Conservation (phyloP, 2,113 vertebrate species). For the Hemibagrus wyckioides region DNA sequence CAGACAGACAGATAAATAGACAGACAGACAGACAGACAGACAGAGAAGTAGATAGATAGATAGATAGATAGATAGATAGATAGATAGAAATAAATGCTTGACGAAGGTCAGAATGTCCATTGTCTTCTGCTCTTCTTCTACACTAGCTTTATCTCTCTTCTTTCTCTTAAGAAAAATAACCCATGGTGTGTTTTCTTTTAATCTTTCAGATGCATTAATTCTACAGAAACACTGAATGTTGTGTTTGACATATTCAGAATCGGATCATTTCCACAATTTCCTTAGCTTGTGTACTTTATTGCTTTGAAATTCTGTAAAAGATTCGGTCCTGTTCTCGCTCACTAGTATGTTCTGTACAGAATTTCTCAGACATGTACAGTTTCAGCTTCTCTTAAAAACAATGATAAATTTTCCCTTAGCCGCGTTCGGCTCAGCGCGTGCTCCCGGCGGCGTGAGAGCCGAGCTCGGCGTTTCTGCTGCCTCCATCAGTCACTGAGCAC, state of each 20-base stretch:
- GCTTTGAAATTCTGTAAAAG: background rate
- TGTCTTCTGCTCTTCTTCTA: too few relatives aligned
- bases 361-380: background rate
- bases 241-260: background rate
- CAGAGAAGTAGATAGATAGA: too few relatives aligned
- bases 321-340: too few relatives aligned
- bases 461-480: constrained; percentile 38
- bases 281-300: background rate
- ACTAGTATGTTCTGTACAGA: background rate
- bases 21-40: too few relatives aligned
- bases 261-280: background rate
- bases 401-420: background rate
- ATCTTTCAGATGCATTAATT: background rate
- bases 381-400: background rate
- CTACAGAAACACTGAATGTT: background rate
- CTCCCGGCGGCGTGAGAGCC: background rate
- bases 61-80: too few relatives aligned
- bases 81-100: too few relatives aligned
- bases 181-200: background rate
- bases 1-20: too few relatives aligned
- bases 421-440: background rate
- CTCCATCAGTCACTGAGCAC: constrained; percentile 38
- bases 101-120: too few relatives aligned
- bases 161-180: too few relatives aligned
- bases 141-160: background rate